Evolutionary conservation across 2,797 vertebrate genomes (phyloP), one percentile per base, ranked within the genome.

Genomic region (Oceanodroma leucorhoa): DNA sequence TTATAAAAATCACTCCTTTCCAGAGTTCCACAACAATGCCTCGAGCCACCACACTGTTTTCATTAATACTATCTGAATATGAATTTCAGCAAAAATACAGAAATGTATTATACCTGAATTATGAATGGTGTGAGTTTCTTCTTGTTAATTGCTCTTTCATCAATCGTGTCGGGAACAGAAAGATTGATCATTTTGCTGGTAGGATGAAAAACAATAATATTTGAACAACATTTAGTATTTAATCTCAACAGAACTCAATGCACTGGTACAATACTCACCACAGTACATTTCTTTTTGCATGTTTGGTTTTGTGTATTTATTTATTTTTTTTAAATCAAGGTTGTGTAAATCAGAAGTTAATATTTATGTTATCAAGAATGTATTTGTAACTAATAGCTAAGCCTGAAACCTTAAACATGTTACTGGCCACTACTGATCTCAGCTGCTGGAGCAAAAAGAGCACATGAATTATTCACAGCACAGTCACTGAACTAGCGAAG

Each of bases 161-260:
- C 99, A 83, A 99, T 99, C 22, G 99, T 99, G 96, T 99, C 99
- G 12, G 99, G 98, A 90, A 99, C 99, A 66, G 99, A 99, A 94
- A 99, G 98, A 96, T 99, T 99, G 97, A 99, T 99, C 98, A 99
- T 99, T 98, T 99, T 99, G 98, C 99, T 99, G 93, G 67, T 57
- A 95, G 43, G 61, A 57, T 22, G 36, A 96, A 87, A 93, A 91
- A 9, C 30, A 57, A 8, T 32, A 34, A 51, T 11, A 78, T 60
- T 34, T 62, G 20, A 77, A 78, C 20, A 87, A 41, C 15, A n/a
- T 36, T 69, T 48, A 82, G 14, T 20, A 62, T 40, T 77, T 86
- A 32, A 82, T 45, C 23, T 36, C 7, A 91, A 29, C 36, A 77
- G 58, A 88, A 88, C 40, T 72, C 34, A 61, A 11, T 5, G 19